Percentiles rank a stretch among this genome's conserved stretches.
Conservation (phyloP, 2,113 vertebrate genomes). For the Toxotes chatareus region DNA sequence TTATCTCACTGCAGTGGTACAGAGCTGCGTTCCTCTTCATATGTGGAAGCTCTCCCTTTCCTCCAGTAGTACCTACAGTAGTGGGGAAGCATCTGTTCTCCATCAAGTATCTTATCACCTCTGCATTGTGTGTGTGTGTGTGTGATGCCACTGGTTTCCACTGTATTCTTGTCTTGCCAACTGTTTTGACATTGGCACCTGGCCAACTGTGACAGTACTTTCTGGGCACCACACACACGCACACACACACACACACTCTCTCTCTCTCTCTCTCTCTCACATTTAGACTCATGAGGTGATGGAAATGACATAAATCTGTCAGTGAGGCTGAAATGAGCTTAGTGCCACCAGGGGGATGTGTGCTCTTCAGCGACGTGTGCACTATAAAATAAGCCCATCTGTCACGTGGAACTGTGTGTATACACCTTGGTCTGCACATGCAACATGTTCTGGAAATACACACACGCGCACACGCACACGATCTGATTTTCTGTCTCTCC, state of each 20-base stretch:
- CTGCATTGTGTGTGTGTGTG: conserved; percentile 42
- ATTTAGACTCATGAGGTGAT: conserved; percentile 63
- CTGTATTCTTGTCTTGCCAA: conserved; percentile 66
- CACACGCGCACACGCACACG: conserved; percentile 29
- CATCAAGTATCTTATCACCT: conserved; percentile 39
- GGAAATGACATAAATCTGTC: conserved; percentile 72
- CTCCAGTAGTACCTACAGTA: conserved; percentile 11
- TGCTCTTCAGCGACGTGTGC: conserved; percentile 50
- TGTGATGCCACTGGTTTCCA: conserved; percentile 51
- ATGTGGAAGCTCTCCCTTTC: not conserved
- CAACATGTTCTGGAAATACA: conserved; percentile 48
- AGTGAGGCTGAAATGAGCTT: conserved; percentile 72
- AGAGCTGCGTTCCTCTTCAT: not conserved
- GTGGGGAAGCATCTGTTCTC: conserved; percentile 34
- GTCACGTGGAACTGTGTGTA: conserved; percentile 29
- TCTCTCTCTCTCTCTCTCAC: not conserved
- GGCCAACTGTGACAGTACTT: conserved; percentile 75
- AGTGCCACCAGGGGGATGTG: conserved; percentile 66
- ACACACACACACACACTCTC: conserved; percentile 1
- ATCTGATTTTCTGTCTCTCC: conserved; percentile 53
- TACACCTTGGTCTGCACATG: conserved; percentile 53
- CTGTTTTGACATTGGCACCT: conserved; percentile 61
- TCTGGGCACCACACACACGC: conserved; percentile 40
- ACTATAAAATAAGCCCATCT: conserved; percentile 71
- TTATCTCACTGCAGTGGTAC: no score